These are phyloP conservation scores for Allobates femoralis DNA, from an alignment of 2,797 vertebrate species.

Conservation along the genomic window DNA sequence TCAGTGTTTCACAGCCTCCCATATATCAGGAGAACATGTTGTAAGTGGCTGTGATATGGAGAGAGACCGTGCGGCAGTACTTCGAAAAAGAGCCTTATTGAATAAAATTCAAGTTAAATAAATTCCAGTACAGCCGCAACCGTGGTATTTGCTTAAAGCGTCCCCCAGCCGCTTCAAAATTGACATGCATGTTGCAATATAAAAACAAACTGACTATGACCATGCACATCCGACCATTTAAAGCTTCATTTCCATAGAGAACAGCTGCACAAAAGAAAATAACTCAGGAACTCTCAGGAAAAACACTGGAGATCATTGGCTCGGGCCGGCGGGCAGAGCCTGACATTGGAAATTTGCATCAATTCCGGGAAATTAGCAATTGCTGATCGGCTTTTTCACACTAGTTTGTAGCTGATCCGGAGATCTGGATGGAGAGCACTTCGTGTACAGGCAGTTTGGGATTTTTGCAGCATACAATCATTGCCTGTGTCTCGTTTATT, in stretches of 20 bases:
- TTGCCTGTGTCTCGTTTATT: not conserved
- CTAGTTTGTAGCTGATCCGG: not conserved
- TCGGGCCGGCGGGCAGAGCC: constrained; percentile 13
- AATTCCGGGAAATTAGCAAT: constrained; percentile 39
- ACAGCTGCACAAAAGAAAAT: constrained; percentile 57
- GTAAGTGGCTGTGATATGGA: constrained; percentile 68
- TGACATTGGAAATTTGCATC: constrained; percentile 39
- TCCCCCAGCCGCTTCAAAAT: constrained; percentile 56
- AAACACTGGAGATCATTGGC: constrained; percentile 29
- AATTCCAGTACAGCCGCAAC: constrained; percentile 53
- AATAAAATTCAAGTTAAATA: constrained; percentile 63
- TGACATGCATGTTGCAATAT: constrained; percentile 64
- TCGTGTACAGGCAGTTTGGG: not conserved
- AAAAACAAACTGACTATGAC: constrained; percentile 62
- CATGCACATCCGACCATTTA: constrained; percentile 62
- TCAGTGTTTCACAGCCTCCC: constrained; percentile 70
- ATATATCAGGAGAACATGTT: constrained; percentile 69
- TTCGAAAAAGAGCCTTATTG: constrained; percentile 73
- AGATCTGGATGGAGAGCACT: not conserved
- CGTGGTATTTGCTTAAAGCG: constrained; percentile 59
- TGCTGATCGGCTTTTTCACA: constrained; percentile 26
- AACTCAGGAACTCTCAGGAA: constrained; percentile 48
- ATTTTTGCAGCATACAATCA: not conserved
- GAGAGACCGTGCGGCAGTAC: constrained; percentile 65
- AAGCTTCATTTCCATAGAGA: constrained; percentile 61